Evolutionary conservation across 2,888 invertebrate genomes (phyloP), one percentile per base, ranked within the genome.

Genomic region (Calliphora vomitoria): DNA sequence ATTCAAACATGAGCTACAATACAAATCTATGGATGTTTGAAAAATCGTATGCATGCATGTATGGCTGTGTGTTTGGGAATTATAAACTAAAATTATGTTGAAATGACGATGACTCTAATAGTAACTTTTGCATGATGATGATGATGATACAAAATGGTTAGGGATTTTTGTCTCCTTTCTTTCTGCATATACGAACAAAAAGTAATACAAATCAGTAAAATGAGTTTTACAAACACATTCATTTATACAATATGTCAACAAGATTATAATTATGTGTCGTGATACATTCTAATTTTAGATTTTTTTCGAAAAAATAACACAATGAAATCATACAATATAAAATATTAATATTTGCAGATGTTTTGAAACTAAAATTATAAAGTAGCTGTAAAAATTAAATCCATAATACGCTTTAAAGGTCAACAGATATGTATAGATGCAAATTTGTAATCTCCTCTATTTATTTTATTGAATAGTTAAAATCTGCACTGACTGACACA

Each of bases 201-300:
- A 38, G 10, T 38, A 64, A 35, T 10, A 38, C n/a, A n/a, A 64
- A 38, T 64, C 62, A 62, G 62, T 64, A 64, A 38, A 64, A 64
- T 38, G 8, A 8, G 38, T 10, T 38, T 58, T 58, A 58, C 31
- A 25, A 10, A 58, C 6, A 13, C 10, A 55, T 20, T 8, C 13
- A 44, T 58, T 62, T 35, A 62, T 62, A 31, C n/a, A n/a, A 35
- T 62, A 35, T 62, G 35, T 38, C 35, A 31, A 38, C 31, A n/a
- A 8, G n/a, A 62, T 35, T 31, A 35, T 35, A n/a, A 38, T 62
- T n/a, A 62, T 62, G 31, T 8, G 5, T n/a, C 15, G 15, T 35
- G 15, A 62, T 35, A 58, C 18, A 55, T 55, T 2, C 20, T 55
- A 55, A 55, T 55, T 55, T 55, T 18, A 55, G 8, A 55, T 18